A percentile compares a stretch with the other conserved stretches of the same genome.
Evolutionary conservation across 2,888 invertebrate species (phyloP).

Genomic region (Sphecodes monilicornis): DNA sequence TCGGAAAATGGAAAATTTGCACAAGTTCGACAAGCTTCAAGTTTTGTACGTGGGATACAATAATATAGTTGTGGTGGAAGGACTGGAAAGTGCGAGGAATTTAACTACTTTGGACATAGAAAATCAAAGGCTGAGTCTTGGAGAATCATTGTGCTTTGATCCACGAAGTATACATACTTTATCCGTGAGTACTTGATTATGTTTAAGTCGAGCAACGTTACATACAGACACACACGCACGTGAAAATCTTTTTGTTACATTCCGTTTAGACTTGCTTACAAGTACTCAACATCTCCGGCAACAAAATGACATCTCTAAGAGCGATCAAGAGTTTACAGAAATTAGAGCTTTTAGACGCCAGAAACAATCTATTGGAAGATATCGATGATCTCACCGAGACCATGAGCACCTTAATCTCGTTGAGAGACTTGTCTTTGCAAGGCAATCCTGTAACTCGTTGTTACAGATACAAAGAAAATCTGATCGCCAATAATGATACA

Average conservation of each 20-base stretch:
- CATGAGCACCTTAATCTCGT: conserved; percentile 86
- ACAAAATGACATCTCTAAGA: conserved; percentile 86
- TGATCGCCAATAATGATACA: conserved; percentile 87
- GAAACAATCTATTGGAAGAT: conserved; percentile 87
- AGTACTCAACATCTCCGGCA: conserved; percentile 88
- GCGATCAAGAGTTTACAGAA: conserved; percentile 86
- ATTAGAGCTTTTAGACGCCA: conserved; percentile 86
- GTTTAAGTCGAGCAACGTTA: not conserved
- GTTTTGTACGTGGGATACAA: conserved; percentile 92
- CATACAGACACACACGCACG: not conserved
- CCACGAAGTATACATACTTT: conserved; percentile 87
- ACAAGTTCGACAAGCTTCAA: conserved; percentile 88
- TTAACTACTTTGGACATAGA: conserved; percentile 90
- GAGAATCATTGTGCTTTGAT: conserved; percentile 89
- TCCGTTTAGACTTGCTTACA: conserved; percentile 85
- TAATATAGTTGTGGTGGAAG: conserved; percentile 89
- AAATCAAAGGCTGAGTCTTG: conserved; percentile 86
- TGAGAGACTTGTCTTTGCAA: conserved; percentile 86
- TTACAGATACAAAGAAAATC: conserved; percentile 88
- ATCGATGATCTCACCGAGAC: conserved; percentile 86
- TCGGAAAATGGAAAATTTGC: conserved; percentile 88
- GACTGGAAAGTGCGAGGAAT: conserved; percentile 87
- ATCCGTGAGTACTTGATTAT: conserved; percentile 84
- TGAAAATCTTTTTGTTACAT: conserved; percentile 4
- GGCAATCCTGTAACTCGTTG: conserved; percentile 88